Base-by-base conservation (phyloP, 2,113 vertebrate genomes). In the Eublepharis macularius region DNA sequence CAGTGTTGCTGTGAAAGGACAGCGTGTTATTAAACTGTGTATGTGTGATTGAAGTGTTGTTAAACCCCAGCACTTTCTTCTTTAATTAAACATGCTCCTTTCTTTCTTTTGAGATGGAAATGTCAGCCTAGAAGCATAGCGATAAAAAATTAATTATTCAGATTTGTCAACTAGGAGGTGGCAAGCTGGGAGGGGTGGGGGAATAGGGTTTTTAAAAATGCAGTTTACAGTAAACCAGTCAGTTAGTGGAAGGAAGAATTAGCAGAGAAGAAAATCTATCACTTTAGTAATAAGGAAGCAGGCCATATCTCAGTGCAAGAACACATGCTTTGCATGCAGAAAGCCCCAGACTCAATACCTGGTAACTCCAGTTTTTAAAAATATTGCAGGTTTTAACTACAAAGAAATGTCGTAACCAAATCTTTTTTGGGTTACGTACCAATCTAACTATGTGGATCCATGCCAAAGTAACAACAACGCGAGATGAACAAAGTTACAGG, bases 11-110 rank as follows among this genome's bases (percentile, higher is more conserved):
- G 69, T 76, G 83, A 89, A 89, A 92, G 89, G 45, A 83, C 0
- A 79, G 34, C 3, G 39, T 57, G 78, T 69, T 76, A 79, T 77
- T 88, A 86, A 89, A 76, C 75, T 89, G 69, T 29, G 63, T 32
- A 0, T 2, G n/a, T 69, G n/a, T 84, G 82, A 90, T 68, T 90
- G 93, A 90, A 90, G 43, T 79, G 70, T 73, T 91, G 74, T 87
- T 92, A 88, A 94, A 93, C 76, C 92, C 83, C 66, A 83, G 45
- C 4, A 9, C 43, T 90, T 90, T 79, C 80, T 91, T 90, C 26
- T 93, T 95, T 92, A 91, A 93, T 93, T 92, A 93, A 94, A 92
- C 87, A 91, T 75, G 77, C 6, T 69, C 45, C 60, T 87, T 89
- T 78, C 41, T 83, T 91, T 89, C 84, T 91, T 91, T 89, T 68